phyloP scores from a whole-genome alignment of 2,113 vertebrate species.

The Phainopepla nitens region DNA sequence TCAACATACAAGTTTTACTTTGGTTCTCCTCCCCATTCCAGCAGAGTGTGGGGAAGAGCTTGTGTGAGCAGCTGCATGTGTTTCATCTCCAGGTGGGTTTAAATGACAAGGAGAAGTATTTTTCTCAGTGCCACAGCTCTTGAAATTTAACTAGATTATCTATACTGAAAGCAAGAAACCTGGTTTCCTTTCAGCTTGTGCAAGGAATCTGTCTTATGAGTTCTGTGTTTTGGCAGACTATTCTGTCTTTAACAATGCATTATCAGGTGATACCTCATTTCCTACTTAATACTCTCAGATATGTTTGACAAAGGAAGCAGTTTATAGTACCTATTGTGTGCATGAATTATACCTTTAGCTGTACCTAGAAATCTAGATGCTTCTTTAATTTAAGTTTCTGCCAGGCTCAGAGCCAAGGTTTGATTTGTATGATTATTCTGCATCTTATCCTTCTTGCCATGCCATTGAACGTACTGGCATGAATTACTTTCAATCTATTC shows the following conservation, averaged over 20 bases:
- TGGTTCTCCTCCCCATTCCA: not conserved
- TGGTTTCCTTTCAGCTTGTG: not conserved
- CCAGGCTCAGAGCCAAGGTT: not conserved
- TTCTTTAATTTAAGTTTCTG: not conserved
- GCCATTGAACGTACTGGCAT: not conserved
- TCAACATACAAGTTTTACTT: not conserved
- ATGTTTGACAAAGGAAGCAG: not conserved
- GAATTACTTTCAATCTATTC: not conserved
- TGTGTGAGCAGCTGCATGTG: accelerated
- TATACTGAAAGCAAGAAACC: not conserved
- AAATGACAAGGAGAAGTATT: not conserved
- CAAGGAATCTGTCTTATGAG: not conserved
- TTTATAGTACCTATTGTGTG: not conserved
- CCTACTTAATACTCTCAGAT: not conserved
- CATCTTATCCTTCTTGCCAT: not conserved
- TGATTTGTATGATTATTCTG: not conserved
- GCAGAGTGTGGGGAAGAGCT: not conserved
- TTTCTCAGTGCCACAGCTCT: not conserved
- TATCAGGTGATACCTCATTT: not conserved
- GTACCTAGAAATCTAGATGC: not conserved
- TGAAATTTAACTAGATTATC: not conserved
- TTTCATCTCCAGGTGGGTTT: not conserved
- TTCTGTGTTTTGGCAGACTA: not conserved
- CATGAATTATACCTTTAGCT: not conserved
- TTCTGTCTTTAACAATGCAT: not conserved